Conservation (phyloP, 1,140 invertebrate genomes). For the Drosophila tropicalis region DNA sequence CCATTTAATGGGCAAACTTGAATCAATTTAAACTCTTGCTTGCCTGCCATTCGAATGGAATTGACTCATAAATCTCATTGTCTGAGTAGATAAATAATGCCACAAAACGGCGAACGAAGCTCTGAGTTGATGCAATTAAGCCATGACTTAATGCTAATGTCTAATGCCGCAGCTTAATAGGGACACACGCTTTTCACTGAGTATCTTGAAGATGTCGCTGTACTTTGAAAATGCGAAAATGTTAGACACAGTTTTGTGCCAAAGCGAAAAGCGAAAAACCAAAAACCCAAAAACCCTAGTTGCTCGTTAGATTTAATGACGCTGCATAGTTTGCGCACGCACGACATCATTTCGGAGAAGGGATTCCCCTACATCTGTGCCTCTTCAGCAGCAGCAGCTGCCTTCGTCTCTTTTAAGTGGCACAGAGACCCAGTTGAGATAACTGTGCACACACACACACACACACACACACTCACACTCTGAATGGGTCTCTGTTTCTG, state of each 20-base stretch:
- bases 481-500: conserved; percentile 29
- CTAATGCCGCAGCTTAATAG: conserved; percentile 40
- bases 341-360: conserved; percentile 73
- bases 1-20: conserved; percentile 44
- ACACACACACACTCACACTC: neutral
- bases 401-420: conserved; percentile 44
- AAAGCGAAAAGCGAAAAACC: conserved; percentile 18
- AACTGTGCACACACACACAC: conserved; percentile 8
- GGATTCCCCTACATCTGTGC: neutral
- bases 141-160: conserved; percentile 26
- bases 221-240: conserved; percentile 35
- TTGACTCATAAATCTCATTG: conserved; percentile 46
- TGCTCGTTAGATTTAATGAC: conserved; percentile 79
- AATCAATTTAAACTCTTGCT: conserved; percentile 61
- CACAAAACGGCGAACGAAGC: neutral
- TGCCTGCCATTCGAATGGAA: conserved; percentile 21
- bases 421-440: conserved; percentile 61
- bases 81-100: conserved; percentile 12
- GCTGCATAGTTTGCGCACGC: conserved; percentile 78
- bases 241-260: conserved; percentile 26
- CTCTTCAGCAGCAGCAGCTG: neutral
- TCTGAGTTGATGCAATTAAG: conserved; percentile 23
- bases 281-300: conserved; percentile 41
- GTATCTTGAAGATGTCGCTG: conserved; percentile 29
- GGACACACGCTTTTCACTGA: conserved; percentile 13